Percentiles rank a stretch among this genome's conserved stretches.
These are phyloP conservation scores for Pseudomyrmex sp. DNA, from an alignment of 1,140 invertebrate genomes.

Conservation along the genomic window DNA sequence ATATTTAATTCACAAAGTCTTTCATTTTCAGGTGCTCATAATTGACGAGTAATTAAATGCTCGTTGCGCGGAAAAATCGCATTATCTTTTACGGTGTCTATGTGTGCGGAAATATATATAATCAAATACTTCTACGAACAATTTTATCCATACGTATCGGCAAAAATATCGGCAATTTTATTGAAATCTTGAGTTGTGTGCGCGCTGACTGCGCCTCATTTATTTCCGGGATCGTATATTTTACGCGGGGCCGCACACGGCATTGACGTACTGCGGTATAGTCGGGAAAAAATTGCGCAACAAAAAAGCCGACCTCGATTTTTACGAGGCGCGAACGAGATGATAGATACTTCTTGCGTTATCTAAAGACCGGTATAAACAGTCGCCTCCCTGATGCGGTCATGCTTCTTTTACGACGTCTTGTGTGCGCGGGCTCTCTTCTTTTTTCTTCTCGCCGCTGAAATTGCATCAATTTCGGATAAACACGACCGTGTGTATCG, in stretches of 20 bases:
- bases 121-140: not conserved
- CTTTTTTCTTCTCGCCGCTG: not conserved
- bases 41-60: slow-evolving; percentile 9
- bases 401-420: slow-evolving; percentile 16
- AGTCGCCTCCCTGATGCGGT: not conserved
- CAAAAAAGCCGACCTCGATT: slow-evolving; percentile 35
- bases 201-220: not conserved
- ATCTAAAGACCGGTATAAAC: not conserved
- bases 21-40: not conserved
- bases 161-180: not conserved
- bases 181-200: not conserved
- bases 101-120: too few relatives aligned
- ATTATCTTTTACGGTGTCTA: not conserved
- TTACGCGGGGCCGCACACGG: not conserved
- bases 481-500: slow-evolving; percentile 20
- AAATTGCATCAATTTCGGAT: slow-evolving; percentile 15
- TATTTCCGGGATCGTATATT: not conserved
- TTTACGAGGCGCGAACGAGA: slow-evolving; percentile 20
- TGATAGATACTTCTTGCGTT: slow-evolving; percentile 11
- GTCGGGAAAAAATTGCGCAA: slow-evolving; percentile 37
- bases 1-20: not conserved
- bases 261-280: not conserved
- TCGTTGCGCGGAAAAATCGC: not conserved
- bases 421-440: not conserved
- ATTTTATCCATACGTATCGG: slow-evolving; percentile 7